These are phyloP conservation scores for Ara ararauna DNA, from an alignment of 2,797 vertebrate genomes.

Conservation along the genomic window DNA sequence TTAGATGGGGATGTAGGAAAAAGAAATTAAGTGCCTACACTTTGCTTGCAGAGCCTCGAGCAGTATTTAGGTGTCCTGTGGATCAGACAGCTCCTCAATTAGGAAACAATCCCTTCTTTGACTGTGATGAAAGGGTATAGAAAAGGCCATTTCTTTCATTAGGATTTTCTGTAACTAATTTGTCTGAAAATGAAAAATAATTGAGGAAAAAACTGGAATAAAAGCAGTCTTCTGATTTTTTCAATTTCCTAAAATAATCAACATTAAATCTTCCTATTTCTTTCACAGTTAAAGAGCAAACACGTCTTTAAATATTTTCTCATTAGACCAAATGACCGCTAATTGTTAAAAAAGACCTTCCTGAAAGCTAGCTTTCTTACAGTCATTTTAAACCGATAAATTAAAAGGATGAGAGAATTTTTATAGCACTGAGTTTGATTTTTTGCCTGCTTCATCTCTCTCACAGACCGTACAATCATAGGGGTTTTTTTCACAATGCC, in stretches of 20 bases:
- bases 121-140: not conserved
- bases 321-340: not conserved
- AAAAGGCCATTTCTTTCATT: not conserved
- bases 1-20: not conserved
- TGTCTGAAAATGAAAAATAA: not conserved
- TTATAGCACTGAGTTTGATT: not conserved
- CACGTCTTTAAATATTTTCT: accelerated
- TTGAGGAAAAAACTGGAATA: not conserved
- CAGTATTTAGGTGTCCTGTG: not conserved
- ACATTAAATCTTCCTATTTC: not conserved
- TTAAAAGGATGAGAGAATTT: not conserved
- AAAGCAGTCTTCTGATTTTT: not conserved
- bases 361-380: not conserved
- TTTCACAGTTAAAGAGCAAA: not conserved
- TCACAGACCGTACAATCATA: not conserved
- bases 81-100: not conserved
- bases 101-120: not conserved
- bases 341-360: not conserved
- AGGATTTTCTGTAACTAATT: not conserved
- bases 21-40: not conserved
- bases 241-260: not conserved
- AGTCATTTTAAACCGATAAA: not conserved
- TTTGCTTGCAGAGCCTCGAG: not conserved
- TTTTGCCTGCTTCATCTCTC: not conserved
- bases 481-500: not conserved